Evolutionary conservation across 2,113 vertebrate species (phyloP).

Genomic region (Leptodactylus fuscus): DNA sequence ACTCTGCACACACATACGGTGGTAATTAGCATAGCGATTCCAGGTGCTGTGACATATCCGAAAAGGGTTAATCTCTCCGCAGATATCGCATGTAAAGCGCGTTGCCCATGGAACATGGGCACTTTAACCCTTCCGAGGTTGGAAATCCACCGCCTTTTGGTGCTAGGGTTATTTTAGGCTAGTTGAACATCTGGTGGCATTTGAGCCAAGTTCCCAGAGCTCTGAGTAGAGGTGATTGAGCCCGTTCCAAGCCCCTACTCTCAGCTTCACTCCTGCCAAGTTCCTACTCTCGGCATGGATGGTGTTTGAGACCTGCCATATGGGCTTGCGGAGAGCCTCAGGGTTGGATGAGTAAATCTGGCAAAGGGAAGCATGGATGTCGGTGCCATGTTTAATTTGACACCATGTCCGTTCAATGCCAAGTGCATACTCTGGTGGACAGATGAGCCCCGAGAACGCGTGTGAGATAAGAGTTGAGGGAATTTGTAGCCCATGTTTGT

Average conservation of each 20-base stretch:
- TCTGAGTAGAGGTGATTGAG: constrained; percentile 22
- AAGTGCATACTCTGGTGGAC: constrained; percentile 25
- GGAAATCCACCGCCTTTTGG: not conserved
- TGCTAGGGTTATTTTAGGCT: not conserved
- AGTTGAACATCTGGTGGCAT: constrained; percentile 33
- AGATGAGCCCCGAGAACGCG: constrained; percentile 4
- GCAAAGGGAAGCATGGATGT: constrained; percentile 8
- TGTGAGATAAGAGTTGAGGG: not conserved
- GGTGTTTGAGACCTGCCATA: constrained; percentile 37
- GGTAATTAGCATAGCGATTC: constrained; percentile 25
- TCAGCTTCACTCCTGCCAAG: constrained; percentile 15
- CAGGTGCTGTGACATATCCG: not conserved
- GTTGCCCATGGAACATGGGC: not conserved
- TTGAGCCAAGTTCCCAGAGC: constrained; percentile 20
- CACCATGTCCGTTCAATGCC: constrained; percentile 7
- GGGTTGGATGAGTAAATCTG: constrained; percentile 31
- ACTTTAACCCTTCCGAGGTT: not conserved
- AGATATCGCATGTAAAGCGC: not conserved
- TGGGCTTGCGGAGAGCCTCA: constrained; percentile 44
- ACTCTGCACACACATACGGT: constrained; percentile 29
- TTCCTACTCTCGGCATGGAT: constrained; percentile 14
- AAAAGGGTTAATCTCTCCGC: constrained; percentile 5
- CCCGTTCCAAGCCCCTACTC: constrained; percentile 13
- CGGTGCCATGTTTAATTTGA: constrained; percentile 43
- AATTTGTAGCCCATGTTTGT: not conserved